Evolutionary conservation across 2,797 vertebrate species (phyloP).

Genomic region (Megaceryle alcyon): DNA sequence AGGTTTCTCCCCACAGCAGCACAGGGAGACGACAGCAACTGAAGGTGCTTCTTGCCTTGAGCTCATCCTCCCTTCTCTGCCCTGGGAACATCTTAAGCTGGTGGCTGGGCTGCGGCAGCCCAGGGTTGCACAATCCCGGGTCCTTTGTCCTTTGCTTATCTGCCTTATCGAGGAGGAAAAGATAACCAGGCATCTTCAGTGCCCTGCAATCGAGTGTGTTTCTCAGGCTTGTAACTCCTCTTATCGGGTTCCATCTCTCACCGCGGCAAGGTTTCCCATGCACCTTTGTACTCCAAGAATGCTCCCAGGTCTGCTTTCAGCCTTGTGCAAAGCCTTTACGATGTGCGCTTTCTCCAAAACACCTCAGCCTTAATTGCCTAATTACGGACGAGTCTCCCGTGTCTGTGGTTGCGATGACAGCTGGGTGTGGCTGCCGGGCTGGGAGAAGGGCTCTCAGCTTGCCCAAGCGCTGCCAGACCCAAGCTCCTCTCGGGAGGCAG

Average conservation of each 20-base stretch:
- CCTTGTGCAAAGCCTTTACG: constrained; percentile 29
- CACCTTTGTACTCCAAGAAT: constrained; percentile 79
- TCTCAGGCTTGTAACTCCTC: constrained; percentile 69
- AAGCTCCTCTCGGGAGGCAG: background rate
- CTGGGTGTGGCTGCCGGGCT: background rate
- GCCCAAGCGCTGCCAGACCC: background rate
- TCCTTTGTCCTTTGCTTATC: constrained; percentile 73
- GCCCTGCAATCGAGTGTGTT: constrained; percentile 37
- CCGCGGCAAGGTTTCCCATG: constrained; percentile 69
- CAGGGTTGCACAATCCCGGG: constrained; percentile 30
- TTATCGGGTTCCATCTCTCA: constrained; percentile 68
- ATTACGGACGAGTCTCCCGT: background rate
- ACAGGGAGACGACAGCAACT: background rate
- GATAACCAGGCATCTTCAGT: constrained; percentile 41
- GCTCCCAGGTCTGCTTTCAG: constrained; percentile 59
- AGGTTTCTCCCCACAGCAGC: background rate
- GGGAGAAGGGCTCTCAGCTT: background rate
- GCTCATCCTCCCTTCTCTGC: background rate
- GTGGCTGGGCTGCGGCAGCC: background rate
- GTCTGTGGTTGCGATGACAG: background rate
- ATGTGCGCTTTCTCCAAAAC: background rate
- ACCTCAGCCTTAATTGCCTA: constrained; percentile 24
- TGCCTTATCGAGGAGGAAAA: constrained; percentile 37
- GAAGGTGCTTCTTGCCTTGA: constrained; percentile 2
- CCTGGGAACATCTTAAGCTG: constrained; percentile 41